Evolutionary conservation across 2,888 invertebrate species (phyloP).

Genomic region (Coenonympha glycerion): DNA sequence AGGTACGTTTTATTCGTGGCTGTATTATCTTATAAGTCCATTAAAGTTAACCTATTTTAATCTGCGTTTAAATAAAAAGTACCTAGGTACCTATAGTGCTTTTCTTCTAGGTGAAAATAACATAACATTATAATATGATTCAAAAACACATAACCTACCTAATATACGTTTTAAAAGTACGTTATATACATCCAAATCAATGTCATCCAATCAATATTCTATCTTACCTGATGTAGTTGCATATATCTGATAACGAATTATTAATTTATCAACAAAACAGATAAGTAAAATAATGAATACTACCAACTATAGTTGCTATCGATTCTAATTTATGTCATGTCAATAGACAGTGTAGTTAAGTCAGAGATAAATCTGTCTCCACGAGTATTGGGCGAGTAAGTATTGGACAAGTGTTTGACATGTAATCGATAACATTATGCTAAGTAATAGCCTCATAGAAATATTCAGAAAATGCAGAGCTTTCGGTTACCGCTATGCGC

Average conservation of each 20-base stretch:
- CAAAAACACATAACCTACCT: too few relatives aligned
- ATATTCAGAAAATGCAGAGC: not conserved
- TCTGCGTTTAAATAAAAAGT: too few relatives aligned
- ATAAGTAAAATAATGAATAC: not conserved
- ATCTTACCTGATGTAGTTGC: not conserved
- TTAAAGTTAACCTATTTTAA: too few relatives aligned
- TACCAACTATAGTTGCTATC: not conserved
- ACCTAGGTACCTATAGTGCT: too few relatives aligned
- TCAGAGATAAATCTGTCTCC: conserved; percentile 5
- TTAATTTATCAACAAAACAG: conserved; percentile 6
- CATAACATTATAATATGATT: too few relatives aligned
- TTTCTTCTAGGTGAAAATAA: too few relatives aligned
- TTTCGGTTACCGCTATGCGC: too few relatives aligned
- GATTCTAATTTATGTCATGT: conserved; percentile 12
- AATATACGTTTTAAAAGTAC: not conserved
- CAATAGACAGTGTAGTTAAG: conserved; percentile 4
- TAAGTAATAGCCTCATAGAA: not conserved
- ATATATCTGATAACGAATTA: conserved; percentile 4
- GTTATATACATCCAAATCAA: not conserved
- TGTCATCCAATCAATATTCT: not conserved
- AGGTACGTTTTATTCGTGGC: too few relatives aligned
- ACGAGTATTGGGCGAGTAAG: conserved; percentile 9
- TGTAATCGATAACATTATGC: conserved; percentile 14
- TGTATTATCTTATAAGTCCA: too few relatives aligned
- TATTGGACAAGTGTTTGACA: conserved; percentile 13